phyloP scores from a whole-genome alignment of 2,888 invertebrate species.

The Dendrolimus houi region DNA sequence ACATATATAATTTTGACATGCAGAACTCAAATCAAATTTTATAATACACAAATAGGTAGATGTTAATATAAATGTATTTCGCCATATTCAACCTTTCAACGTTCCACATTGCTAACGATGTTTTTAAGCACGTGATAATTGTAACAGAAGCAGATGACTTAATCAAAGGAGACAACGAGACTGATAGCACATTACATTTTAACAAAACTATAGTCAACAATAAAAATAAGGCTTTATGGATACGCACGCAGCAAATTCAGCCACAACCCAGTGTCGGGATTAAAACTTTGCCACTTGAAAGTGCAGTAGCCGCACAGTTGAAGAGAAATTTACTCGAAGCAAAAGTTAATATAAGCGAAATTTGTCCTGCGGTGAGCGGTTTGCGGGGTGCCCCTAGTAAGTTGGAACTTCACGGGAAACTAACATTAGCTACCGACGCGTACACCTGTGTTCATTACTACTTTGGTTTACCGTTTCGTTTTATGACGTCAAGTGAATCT shows the following conservation, averaged over 20 bases:
- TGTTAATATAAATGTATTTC: too few relatives aligned
- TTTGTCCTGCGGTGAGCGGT: conserved; percentile 61
- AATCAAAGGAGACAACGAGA: too few relatives aligned
- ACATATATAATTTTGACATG: too few relatives aligned
- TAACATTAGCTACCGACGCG: conserved; percentile 31
- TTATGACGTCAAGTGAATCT: background rate
- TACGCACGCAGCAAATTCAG: conserved; percentile 29
- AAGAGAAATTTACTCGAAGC: conserved; percentile 63
- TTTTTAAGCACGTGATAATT: too few relatives aligned
- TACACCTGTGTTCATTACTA: conserved; percentile 39
- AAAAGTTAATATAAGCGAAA: conserved; percentile 73
- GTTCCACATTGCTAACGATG: too few relatives aligned
- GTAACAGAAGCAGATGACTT: too few relatives aligned
- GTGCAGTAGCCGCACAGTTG: conserved; percentile 59
- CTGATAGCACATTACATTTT: too few relatives aligned
- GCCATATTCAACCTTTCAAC: too few relatives aligned
- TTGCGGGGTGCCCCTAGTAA: conserved; percentile 39
- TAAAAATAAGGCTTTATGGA: conserved; percentile 18
- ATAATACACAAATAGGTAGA: too few relatives aligned
- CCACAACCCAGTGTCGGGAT: conserved; percentile 45
- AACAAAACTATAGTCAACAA: too few relatives aligned
- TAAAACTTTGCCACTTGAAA: conserved; percentile 69
- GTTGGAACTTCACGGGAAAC: conserved; percentile 39
- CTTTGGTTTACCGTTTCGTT: conserved; percentile 16
- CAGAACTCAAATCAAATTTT: too few relatives aligned